phyloP scores from a whole-genome alignment of 1,140 invertebrate genomes.

The Colletes gigas region DNA sequence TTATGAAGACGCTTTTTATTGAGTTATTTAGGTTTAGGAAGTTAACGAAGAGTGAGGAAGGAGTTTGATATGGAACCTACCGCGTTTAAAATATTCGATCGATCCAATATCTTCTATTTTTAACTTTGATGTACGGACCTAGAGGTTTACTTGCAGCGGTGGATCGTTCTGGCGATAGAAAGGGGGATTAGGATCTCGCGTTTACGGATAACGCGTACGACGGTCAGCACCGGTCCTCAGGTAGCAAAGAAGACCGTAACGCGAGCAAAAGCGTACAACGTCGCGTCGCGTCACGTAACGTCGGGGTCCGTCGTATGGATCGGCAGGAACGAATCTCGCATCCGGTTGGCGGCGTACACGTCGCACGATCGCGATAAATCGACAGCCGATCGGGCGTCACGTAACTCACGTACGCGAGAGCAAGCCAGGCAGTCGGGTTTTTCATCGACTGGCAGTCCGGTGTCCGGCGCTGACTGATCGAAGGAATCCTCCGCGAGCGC shows the following conservation, averaged over 20 bases:
- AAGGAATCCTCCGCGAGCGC: constrained; percentile 54
- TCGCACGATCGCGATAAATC: constrained; percentile 66
- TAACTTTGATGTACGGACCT: too few relatives aligned
- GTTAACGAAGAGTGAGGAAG: too few relatives aligned
- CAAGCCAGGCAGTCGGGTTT: constrained; percentile 61
- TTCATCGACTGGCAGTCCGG: constrained; percentile 57
- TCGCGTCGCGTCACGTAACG: constrained; percentile 48
- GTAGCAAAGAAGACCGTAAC: not conserved
- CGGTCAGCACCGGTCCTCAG: not conserved
- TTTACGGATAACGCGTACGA: not conserved
- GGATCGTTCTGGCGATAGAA: too few relatives aligned
- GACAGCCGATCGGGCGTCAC: constrained; percentile 66
- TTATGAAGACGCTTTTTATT: too few relatives aligned
- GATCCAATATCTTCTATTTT: too few relatives aligned
- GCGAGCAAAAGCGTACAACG: not conserved
- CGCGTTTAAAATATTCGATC: too few relatives aligned
- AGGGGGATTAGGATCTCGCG: not conserved
- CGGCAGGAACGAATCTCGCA: constrained; percentile 62
- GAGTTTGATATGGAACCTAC: too few relatives aligned
- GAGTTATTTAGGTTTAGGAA: too few relatives aligned
- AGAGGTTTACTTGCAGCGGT: too few relatives aligned
- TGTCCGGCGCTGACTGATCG: constrained; percentile 54
- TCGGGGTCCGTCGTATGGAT: constrained; percentile 39
- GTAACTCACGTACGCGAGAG: constrained; percentile 70
- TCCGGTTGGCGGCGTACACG: constrained; percentile 61